Evolutionary conservation across 2,797 vertebrate species (phyloP).

Genomic region (Darevskia nairensis): DNA sequence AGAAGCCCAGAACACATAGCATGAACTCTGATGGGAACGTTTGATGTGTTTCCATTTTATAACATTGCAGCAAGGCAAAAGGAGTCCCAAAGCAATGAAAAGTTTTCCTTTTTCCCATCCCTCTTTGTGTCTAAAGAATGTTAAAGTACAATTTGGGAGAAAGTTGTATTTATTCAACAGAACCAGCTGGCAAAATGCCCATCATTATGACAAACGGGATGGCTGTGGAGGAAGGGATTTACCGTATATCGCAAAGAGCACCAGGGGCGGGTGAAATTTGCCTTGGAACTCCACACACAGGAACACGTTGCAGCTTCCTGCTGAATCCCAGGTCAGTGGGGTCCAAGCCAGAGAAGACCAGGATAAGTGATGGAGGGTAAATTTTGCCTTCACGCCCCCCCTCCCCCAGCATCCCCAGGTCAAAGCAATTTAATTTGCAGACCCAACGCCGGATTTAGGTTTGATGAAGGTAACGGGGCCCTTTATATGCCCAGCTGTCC

Average conservation of each 20-base stretch:
- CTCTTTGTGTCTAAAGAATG: neutral
- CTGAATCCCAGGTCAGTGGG: neutral
- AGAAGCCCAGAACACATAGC: neutral
- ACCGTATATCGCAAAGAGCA: neutral
- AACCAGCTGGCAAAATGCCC: neutral
- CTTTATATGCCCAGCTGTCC: too few relatives aligned
- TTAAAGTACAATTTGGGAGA: neutral
- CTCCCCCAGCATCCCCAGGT: neutral
- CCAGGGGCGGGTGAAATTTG: neutral
- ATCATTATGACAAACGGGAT: neutral
- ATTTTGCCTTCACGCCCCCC: neutral
- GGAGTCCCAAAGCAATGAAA: neutral
- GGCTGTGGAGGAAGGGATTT: neutral
- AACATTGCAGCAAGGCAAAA: neutral
- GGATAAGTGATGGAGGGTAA: neutral
- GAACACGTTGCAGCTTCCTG: neutral
- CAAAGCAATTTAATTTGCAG: neutral
- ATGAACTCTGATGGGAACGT: neutral
- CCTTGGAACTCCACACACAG: neutral
- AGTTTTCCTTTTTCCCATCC: neutral
- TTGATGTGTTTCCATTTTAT: constrained; percentile 23
- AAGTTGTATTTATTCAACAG: neutral
- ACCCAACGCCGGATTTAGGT: too few relatives aligned
- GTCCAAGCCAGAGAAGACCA: too few relatives aligned
- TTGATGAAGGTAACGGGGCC: too few relatives aligned